A percentile compares a stretch with the other conserved stretches of the same genome.
Evolutionary conservation across 2,797 vertebrate genomes (phyloP).

Genomic region (Tachyglossus aculeatus): DNA sequence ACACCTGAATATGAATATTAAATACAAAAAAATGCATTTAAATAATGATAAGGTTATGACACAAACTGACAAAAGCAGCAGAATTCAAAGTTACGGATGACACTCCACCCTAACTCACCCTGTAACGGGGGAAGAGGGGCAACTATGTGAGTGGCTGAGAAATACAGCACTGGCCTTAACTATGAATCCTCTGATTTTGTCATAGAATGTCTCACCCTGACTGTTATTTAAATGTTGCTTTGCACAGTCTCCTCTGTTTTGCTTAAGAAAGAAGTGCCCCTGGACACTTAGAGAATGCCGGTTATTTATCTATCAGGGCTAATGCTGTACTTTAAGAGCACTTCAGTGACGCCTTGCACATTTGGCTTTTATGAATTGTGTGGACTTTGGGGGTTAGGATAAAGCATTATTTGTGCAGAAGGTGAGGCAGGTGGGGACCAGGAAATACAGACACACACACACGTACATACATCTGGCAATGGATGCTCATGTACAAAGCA

Average conservation of each 20-base stretch:
- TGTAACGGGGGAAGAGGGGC: conserved; percentile 38
- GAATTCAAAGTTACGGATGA: conserved; percentile 69
- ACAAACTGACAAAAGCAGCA: conserved; percentile 68
- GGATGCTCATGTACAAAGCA: neutral
- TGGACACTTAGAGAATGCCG: conserved; percentile 12
- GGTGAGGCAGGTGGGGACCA: neutral
- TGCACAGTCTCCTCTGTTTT: conserved; percentile 40
- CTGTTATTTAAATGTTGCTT: conserved; percentile 45
- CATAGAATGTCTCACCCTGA: conserved; percentile 17
- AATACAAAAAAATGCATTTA: conserved; percentile 69
- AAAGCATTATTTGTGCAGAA: neutral
- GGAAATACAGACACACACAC: no score
- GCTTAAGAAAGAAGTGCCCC: conserved; percentile 14
- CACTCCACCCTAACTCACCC: conserved; percentile 60
- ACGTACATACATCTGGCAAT: no score
- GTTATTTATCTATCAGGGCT: conserved; percentile 7
- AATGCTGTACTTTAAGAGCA: neutral
- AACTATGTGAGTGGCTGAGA: conserved; percentile 7
- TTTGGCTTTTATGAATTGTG: neutral
- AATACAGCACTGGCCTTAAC: neutral
- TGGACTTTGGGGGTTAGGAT: neutral
- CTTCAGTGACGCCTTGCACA: neutral
- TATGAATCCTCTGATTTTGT: conserved; percentile 27
- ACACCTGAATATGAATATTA: conserved; percentile 75
- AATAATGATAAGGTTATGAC: conserved; percentile 75